These are phyloP conservation scores for Corella eumyota DNA, from an alignment of 23 tunicate species.

Conservation along the genomic window DNA sequence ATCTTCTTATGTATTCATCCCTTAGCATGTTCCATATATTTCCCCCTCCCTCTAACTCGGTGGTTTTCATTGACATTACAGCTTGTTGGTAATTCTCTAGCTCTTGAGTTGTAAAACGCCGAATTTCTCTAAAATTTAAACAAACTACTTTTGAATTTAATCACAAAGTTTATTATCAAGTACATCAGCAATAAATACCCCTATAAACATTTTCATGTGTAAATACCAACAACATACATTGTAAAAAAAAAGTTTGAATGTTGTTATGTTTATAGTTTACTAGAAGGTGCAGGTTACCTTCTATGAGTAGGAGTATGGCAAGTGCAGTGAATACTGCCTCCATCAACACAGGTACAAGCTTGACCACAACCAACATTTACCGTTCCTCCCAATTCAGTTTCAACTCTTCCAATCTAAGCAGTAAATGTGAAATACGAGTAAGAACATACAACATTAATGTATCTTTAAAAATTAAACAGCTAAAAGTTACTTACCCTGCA, in stretches of 20 bases:
- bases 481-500: conserved; percentile 34
- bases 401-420: conserved; percentile 20
- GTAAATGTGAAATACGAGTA: too few species aligned
- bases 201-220: too few species aligned
- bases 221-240: too few species aligned
- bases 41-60: conserved; percentile 21
- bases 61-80: conserved; percentile 34
- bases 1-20: conserved; percentile 45
- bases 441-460: too few species aligned
- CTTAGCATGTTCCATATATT: conserved; percentile 57
- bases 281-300: too few species aligned
- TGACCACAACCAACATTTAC: conserved; percentile 36
- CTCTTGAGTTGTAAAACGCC: conserved; percentile 40
- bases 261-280: too few species aligned
- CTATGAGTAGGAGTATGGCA: conserved; percentile 20
- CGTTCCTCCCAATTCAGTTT: conserved; percentile 2
- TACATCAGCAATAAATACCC: too few species aligned
- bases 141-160: too few species aligned
- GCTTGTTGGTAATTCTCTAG: conserved; percentile 35
- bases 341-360: conserved; percentile 26
- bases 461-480: too few species aligned
- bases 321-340: conserved; percentile 34
- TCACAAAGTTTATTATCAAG: too few species aligned
- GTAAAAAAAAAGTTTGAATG: too few species aligned
- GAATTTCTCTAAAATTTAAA: conserved; percentile 54